Evolutionary conservation across 2,797 vertebrate genomes (phyloP).

Genomic region (Psittacula echo): DNA sequence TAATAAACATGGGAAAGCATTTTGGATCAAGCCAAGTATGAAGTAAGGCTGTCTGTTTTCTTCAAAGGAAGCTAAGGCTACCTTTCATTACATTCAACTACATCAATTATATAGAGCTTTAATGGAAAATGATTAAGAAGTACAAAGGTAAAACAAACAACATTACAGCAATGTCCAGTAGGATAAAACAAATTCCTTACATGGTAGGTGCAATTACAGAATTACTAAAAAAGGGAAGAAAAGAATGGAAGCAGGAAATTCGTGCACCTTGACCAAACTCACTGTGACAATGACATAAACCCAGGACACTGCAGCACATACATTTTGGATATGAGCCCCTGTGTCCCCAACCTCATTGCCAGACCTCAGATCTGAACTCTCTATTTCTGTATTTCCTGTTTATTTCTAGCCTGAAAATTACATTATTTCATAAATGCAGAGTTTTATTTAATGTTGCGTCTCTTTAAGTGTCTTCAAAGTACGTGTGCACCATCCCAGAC

Average conservation of each 20-base stretch:
- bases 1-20: neutral
- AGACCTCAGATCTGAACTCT: neutral
- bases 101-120: neutral
- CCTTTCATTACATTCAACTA: neutral
- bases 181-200: neutral
- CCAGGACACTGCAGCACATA: neutral
- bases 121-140: constrained; percentile 18
- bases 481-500: neutral
- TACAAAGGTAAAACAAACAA: constrained; percentile 22
- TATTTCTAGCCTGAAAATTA: neutral
- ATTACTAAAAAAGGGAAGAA: neutral
- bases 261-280: neutral
- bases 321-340: neutral
- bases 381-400: neutral
- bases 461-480: neutral
- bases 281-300: neutral
- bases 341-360: fast-evolving
- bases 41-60: constrained; percentile 15
- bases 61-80: constrained; percentile 12
- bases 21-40: constrained; percentile 6
- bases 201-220: neutral
- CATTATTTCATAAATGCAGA: neutral
- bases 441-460: neutral
- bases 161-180: neutral
- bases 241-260: neutral